Percentiles rank a stretch among this genome's conserved stretches.
Evolutionary conservation across 2,113 vertebrate species (phyloP).

Genomic region (Plecotus auritus): DNA sequence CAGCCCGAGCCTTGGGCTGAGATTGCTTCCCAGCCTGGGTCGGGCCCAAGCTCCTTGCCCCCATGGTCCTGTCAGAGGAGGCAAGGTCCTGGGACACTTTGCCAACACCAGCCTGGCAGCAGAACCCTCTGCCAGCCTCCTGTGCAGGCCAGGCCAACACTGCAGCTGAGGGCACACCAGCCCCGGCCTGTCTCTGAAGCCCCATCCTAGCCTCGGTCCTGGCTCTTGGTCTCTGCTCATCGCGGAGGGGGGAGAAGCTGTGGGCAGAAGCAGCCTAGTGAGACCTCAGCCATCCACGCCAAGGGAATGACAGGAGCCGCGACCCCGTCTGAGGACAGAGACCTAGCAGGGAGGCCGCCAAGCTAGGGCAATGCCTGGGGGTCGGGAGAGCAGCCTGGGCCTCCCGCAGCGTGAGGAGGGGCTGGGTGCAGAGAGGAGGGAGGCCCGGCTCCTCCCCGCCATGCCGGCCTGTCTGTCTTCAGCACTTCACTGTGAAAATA

Average conservation of each 20-base stretch:
- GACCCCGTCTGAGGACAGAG: not conserved
- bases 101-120: not conserved
- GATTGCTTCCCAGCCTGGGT: not conserved
- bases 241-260: not conserved
- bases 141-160: not conserved
- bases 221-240: not conserved
- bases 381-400: not conserved
- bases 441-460: conserved; percentile 35
- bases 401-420: not conserved
- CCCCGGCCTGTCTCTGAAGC: not conserved
- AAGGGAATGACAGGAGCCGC: not conserved
- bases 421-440: not conserved
- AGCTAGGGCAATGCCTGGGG: not conserved
- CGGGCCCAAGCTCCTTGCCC: not conserved
- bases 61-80: not conserved
- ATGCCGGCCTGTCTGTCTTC: conserved; percentile 61
- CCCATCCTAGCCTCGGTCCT: not conserved
- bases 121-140: not conserved
- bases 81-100: not conserved
- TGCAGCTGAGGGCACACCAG: not conserved
- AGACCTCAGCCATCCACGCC: not conserved
- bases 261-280: not conserved
- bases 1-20: not conserved
- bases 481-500: conserved; percentile 69
- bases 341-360: not conserved